Percentiles rank a stretch among this genome's conserved stretches.
Evolutionary conservation across 2,888 invertebrate species (phyloP).

Genomic region (Eupithecia pulchellata): DNA sequence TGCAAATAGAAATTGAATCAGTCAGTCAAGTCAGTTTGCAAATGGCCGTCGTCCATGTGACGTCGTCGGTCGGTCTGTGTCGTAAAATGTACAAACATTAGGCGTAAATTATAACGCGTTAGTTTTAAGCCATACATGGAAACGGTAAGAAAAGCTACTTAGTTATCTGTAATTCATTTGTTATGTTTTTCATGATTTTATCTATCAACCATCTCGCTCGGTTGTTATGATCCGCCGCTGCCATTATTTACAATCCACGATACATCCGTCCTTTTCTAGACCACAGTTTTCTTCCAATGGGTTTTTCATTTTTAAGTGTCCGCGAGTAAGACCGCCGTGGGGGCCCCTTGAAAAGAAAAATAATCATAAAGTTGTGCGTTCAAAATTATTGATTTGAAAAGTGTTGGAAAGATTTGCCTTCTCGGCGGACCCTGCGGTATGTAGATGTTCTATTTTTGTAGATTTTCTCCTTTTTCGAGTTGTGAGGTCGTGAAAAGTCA

Average conservation of each 20-base stretch:
- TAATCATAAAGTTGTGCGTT: conserved; percentile 79
- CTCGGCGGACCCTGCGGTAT: conserved; percentile 61
- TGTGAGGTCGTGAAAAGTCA: conserved; percentile 72
- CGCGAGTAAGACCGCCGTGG: conserved; percentile 63
- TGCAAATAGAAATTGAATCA: neutral
- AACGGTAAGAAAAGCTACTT: conserved; percentile 26
- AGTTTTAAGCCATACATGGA: conserved; percentile 24
- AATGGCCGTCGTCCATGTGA: conserved; percentile 77
- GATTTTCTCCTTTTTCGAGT: conserved; percentile 63
- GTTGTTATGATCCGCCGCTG: conserved; percentile 68
- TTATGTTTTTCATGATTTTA: conserved; percentile 66
- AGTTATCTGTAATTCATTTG: conserved; percentile 56
- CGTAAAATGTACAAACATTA: conserved; percentile 62
- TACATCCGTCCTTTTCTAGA: conserved; percentile 75
- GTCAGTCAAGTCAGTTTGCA: no score
- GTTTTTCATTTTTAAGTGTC: conserved; percentile 82
- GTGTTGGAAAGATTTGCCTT: conserved; percentile 75
- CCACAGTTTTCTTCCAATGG: conserved; percentile 77
- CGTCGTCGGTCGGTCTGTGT: conserved; percentile 51
- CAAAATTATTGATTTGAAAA: conserved; percentile 84
- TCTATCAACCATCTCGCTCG: conserved; percentile 51
- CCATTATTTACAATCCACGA: conserved; percentile 81
- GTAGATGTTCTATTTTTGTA: conserved; percentile 66
- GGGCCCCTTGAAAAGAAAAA: conserved; percentile 76
- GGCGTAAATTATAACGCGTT: conserved; percentile 24